These are phyloP conservation scores for Oriolus oriolus DNA, from an alignment of 2,113 vertebrate genomes.

Conservation along the genomic window DNA sequence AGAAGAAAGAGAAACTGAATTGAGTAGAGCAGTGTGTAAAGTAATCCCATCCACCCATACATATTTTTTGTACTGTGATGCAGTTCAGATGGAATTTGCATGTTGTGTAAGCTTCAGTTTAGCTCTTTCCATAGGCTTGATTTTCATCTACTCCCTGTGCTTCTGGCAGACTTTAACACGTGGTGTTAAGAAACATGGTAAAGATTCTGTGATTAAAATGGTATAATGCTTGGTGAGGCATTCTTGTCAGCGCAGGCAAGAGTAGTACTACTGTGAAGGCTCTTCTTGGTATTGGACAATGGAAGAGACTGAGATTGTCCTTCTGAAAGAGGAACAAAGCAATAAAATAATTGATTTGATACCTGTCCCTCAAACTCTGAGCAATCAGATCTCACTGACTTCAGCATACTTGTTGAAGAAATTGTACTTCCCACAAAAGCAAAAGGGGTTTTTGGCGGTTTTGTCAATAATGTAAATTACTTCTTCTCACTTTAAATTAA, in stretches of 20 bases:
- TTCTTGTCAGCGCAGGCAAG: neutral
- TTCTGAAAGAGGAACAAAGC: neutral
- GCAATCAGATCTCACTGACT: neutral
- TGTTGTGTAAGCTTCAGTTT: neutral
- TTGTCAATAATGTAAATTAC: neutral
- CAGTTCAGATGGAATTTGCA: neutral
- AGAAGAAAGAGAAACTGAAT: neutral
- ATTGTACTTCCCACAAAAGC: neutral
- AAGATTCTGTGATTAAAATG: neutral
- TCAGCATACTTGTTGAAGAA: neutral
- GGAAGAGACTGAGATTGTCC: neutral
- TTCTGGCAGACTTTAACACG: neutral
- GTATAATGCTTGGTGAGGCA: neutral
- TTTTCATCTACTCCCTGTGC: neutral
- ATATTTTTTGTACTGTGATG: neutral
- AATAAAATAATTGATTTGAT: neutral
- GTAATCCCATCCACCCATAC: neutral
- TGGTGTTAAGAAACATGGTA: neutral
- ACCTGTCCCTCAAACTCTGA: neutral
- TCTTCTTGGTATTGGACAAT: neutral
- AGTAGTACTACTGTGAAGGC: neutral
- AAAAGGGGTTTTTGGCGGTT: neutral
- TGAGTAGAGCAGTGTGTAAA: neutral
- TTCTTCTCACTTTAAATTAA: slow-evolving; percentile 23
- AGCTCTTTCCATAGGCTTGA: neutral